Evolutionary conservation across 2,888 invertebrate genomes (phyloP), one percentile per base, ranked within the genome.

Genomic region (Cephus runcator): DNA sequence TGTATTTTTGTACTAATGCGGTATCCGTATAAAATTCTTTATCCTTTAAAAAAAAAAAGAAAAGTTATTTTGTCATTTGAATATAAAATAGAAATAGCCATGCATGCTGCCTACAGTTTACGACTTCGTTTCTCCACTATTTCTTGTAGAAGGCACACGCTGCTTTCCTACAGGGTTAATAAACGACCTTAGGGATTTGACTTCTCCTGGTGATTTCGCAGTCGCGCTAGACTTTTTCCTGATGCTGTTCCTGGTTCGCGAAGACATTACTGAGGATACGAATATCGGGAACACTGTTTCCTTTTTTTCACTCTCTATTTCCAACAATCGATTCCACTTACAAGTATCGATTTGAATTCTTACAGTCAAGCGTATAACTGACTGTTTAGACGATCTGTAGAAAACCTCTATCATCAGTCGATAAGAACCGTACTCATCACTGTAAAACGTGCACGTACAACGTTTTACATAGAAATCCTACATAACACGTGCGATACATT

Each of bases 101-200:
- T 56, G 23, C 2, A 23, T 1, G 56, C 56, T 56, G 2, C 9
- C 15, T 56, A 56, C 23, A 23, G 23, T 56, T 56, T 56, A 56
- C 56, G 56, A 56, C 9, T 56, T 23, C 56, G 56, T 9, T 56
- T 23, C 56, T 56, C 23, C 56, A 2, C 56, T 56, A 56, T 23
- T 9, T 56, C 56, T 56, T 23, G 23, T 56, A 56, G 56, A 56
- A 56, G 56, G 9, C 23, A 23, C 56, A 56, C 56, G 23, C 9
- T 56, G 56, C 9, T 56, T 82, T 80, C 78, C 76, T 73, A 75
- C 73, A 12, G 75, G 80, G 80, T 81, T 84, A 85, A 83, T 83
- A 85, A 83, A 86, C 81, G 81, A 85, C 82, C 81, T 83, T 11
- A 77, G 81, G 85, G 82, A 85, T 84, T 86, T 81, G 76, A 76